Evolutionary conservation across 1,140 invertebrate species (phyloP).

Genomic region (Coelopa frigida): DNA sequence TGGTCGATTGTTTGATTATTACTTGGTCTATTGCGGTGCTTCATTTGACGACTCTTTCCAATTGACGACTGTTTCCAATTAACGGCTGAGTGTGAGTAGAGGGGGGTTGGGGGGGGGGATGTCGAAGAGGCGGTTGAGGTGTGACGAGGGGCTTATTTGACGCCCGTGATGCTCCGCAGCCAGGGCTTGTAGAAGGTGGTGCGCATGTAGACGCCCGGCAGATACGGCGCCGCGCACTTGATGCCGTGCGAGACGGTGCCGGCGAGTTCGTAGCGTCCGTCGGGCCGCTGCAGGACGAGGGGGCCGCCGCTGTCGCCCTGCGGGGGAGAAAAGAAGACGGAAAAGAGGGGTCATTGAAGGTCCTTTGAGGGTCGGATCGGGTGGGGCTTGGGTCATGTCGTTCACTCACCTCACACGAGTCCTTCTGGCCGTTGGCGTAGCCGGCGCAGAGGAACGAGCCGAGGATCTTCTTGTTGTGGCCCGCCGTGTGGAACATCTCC

Average conservation of each 20-base stretch:
- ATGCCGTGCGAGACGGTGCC: conserved; percentile 95
- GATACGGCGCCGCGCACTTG: conserved; percentile 82
- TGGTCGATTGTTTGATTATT: too few relatives aligned
- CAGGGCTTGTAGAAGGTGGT: conserved; percentile 87
- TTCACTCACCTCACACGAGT: conserved; percentile 81
- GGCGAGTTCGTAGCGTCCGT: conserved; percentile 81
- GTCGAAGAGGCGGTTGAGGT: background rate
- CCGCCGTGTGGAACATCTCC: conserved; percentile 86
- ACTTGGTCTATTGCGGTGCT: too few relatives aligned
- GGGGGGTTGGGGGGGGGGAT: background rate
- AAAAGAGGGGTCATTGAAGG: background rate
- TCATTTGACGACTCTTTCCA: too few relatives aligned
- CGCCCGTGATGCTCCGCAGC: conserved; percentile 76
- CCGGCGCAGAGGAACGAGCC: conserved; percentile 90
- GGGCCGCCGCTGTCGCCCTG: conserved; percentile 93
- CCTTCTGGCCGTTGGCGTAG: conserved; percentile 84
- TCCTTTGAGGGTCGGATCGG: background rate
- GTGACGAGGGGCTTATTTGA: conserved; percentile 45
- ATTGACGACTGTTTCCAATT: too few relatives aligned
- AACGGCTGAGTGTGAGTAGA: background rate
- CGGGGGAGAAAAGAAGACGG: conserved; percentile 11
- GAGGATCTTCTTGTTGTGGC: conserved; percentile 78
- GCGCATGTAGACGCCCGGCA: conserved; percentile 88
- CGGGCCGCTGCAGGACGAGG: conserved; percentile 70
- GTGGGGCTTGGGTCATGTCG: background rate